phyloP scores from a whole-genome alignment of 2,888 invertebrate species.

The Sinopyrophorus schimmeli region DNA sequence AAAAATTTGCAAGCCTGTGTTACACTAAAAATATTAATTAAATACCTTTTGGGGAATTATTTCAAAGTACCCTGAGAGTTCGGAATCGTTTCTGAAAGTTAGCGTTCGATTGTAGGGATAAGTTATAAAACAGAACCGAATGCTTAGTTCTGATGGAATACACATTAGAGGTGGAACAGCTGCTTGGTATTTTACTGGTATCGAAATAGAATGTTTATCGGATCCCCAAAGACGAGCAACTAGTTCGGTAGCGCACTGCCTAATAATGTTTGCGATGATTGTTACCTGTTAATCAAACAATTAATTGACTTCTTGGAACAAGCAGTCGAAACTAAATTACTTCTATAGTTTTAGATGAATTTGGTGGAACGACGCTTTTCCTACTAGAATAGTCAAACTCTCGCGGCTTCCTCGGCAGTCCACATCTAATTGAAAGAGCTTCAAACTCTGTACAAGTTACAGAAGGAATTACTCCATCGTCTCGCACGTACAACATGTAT shows the following conservation, averaged over 20 bases:
- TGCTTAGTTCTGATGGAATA: constrained; percentile 58
- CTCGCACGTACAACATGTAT: constrained; percentile 57
- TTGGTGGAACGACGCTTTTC: constrained; percentile 56
- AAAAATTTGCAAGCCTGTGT: no score
- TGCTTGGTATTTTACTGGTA: constrained; percentile 60
- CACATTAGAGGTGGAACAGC: constrained; percentile 57
- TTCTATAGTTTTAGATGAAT: constrained; percentile 55
- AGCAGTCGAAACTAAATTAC: no score
- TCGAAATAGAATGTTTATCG: constrained; percentile 58
- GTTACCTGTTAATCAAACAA: constrained; percentile 55
- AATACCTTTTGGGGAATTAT: constrained; percentile 9
- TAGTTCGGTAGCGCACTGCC: constrained; percentile 56
- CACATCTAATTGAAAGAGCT: constrained; percentile 52
- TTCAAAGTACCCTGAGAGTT: constrained; percentile 57
- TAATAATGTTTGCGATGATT: constrained; percentile 59
- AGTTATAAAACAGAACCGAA: constrained; percentile 64
- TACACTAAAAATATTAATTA: background rate
- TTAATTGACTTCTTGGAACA: background rate
- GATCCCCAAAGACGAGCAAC: constrained; percentile 63
- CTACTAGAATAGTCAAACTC: constrained; percentile 60
- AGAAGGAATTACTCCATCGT: constrained; percentile 61
- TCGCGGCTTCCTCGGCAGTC: constrained; percentile 57
- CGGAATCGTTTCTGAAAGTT: constrained; percentile 55
- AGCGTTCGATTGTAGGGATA: constrained; percentile 60
- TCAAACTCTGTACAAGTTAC: constrained; percentile 58